Evolutionary conservation across 53 echinoderm and acorn worm species (phyloP).

Genomic region (Mesocentrotus franciscanus): DNA sequence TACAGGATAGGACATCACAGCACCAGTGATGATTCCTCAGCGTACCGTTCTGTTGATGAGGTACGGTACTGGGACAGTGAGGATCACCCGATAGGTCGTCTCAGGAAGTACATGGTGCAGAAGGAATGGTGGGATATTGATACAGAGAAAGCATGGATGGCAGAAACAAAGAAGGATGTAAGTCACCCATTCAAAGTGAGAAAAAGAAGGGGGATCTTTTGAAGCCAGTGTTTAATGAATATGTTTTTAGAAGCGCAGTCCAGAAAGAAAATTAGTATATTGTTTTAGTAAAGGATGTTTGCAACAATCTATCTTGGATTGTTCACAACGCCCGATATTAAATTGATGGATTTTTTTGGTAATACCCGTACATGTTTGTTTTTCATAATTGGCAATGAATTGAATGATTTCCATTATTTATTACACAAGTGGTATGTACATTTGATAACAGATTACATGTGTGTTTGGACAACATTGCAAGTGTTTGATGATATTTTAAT

Average conservation of each 20-base stretch:
- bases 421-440: background rate
- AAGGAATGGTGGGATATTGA: slow-evolving; percentile 92
- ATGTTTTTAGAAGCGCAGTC: too few relatives aligned
- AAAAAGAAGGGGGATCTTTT: too few relatives aligned
- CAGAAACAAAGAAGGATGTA: slow-evolving; percentile 84
- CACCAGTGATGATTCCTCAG: slow-evolving; percentile 98
- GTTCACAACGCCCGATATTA: background rate
- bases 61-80: slow-evolving; percentile 97
- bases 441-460: background rate
- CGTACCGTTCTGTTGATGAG: slow-evolving; percentile 97
- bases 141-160: slow-evolving; percentile 94
- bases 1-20: slow-evolving; percentile 97
- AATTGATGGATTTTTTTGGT: background rate
- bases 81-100: slow-evolving; percentile 93
- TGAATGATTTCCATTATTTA: background rate
- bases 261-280: too few relatives aligned
- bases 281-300: background rate
- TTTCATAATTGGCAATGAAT: too few relatives aligned
- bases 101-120: slow-evolving; percentile 83
- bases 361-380: background rate
- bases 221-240: too few relatives aligned
- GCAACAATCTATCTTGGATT: background rate
- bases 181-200: background rate
- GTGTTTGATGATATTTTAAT: background rate
- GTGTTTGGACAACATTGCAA: background rate